Base-by-base conservation (phyloP, 1,140 invertebrate species). In the Drosophila obscura region DNA sequence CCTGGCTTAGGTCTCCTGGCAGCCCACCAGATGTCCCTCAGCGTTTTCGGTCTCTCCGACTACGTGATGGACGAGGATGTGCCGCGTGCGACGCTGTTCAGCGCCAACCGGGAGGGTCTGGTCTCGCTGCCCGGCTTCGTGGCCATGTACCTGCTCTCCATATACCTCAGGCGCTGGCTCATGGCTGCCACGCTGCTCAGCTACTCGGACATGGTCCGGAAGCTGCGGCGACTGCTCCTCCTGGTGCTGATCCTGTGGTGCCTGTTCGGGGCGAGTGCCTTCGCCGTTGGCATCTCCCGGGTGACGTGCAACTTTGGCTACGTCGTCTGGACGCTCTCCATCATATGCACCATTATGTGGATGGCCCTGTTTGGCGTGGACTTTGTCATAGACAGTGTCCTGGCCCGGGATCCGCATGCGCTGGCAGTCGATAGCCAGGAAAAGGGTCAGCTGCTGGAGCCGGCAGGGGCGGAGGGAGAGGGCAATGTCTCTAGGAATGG, bases 21-120 rank as follows among this genome's bases (percentile, higher is more conserved):
- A 0, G n/a, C 31, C 0, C 82, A 85, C 44, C 82, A 85, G 7
- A 9, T 75, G 24, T 57, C 49, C 0, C 26, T 85, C 1, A 82
- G 58, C 16, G 22, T 61, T 35, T 48, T 73, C 1, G 95, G 94
- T 11, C 81, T 97, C 8, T 93, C 95, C 49, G 84, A 94, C 5
- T 98, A 96, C 94, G 94, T 98, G 9, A 93, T 98, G 49, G 93
- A 94, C 68, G 92, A 68, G 11, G 56, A 95, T 51, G 78, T 92
- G 11, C 90, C 92, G 0, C 92, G 95, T 52, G 91, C 92, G 43
- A 94, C 94, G 73, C 93, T 98, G 49, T 56, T 99, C 2, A 93
- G 94, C 69, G 96, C 97, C 0, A 99, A 99, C 92, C 94, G 97
- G 71, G 98, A 99, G 93, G 98, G 98, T 0, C 93, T 99, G 35